These are phyloP conservation scores for Enteromius trimaculatus DNA, from an alignment of 2,797 vertebrate genomes.

Conservation along the genomic window DNA sequence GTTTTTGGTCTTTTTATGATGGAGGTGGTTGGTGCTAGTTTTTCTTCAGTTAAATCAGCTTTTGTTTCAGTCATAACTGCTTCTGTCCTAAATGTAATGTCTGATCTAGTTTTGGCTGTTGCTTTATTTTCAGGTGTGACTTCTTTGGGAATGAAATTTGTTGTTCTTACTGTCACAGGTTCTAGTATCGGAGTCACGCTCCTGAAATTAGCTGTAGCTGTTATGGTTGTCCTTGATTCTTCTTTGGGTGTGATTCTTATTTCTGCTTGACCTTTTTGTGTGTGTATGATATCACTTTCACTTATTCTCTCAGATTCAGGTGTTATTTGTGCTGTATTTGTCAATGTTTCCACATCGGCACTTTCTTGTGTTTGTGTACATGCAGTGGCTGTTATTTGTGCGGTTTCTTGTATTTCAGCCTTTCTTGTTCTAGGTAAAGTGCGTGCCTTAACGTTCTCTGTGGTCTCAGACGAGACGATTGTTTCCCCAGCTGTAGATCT, in stretches of 20 bases:
- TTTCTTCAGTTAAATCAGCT: neutral
- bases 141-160: neutral
- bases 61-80: slow-evolving; percentile 11
- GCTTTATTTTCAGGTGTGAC: slow-evolving; percentile 1
- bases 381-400: neutral
- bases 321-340: slow-evolving; percentile 2
- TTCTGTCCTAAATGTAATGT: neutral
- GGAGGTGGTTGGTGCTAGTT: neutral
- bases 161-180: neutral
- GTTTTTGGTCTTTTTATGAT: neutral
- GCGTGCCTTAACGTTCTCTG: neutral
- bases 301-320: neutral
- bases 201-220: neutral
- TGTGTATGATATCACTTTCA: neutral
- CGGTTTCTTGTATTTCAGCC: neutral
- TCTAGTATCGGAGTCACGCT: neutral
- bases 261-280: slow-evolving; percentile 10
- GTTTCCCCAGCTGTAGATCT: slow-evolving; percentile 15
- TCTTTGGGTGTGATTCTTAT: neutral
- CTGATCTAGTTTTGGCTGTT: neutral
- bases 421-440: slow-evolving; percentile 15
- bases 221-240: neutral
- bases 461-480: neutral
- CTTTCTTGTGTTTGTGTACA: neutral
- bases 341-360: neutral